These are phyloP conservation scores for Acanthosepion lycidas DNA, from an alignment of 2,888 invertebrate genomes.

Conservation along the genomic window DNA sequence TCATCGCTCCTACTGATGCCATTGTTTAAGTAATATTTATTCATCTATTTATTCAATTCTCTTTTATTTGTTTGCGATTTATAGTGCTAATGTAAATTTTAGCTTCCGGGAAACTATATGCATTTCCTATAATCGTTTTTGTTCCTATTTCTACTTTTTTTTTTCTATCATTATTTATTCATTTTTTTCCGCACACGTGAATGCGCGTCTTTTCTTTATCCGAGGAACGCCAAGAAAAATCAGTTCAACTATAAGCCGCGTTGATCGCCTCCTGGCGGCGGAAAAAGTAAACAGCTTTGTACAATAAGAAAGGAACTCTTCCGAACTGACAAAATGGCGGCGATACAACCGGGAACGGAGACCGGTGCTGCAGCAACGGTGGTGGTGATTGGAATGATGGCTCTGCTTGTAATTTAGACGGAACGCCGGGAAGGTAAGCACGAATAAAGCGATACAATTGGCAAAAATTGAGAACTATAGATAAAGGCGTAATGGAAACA, in stretches of 20 bases:
- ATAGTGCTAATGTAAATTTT: conserved; percentile 18
- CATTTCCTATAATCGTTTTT: conserved; percentile 33
- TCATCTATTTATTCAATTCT: not conserved
- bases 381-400: not conserved
- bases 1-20: not conserved
- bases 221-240: not conserved
- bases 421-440: not conserved
- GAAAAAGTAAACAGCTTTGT: conserved; percentile 13
- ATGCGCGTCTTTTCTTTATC: not conserved
- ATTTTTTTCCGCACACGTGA: not conserved
- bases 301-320: not conserved
- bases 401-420: not conserved
- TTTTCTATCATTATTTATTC: not conserved
- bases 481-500: not conserved
- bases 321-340: conserved; percentile 33
- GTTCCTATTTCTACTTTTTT: not conserved
- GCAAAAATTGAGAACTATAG: not conserved
- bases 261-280: conserved; percentile 33
- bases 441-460: not conserved
- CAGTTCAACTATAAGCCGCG: not conserved
- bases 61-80: not conserved
- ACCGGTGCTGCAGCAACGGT: not conserved
- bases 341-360: not conserved
- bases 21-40: not conserved
- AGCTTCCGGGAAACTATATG: conserved; percentile 20